A percentile compares a stretch with the other conserved stretches of the same genome.
phyloP scores from a whole-genome alignment of 1,140 invertebrate species.

The Trichonephila clavata region DNA sequence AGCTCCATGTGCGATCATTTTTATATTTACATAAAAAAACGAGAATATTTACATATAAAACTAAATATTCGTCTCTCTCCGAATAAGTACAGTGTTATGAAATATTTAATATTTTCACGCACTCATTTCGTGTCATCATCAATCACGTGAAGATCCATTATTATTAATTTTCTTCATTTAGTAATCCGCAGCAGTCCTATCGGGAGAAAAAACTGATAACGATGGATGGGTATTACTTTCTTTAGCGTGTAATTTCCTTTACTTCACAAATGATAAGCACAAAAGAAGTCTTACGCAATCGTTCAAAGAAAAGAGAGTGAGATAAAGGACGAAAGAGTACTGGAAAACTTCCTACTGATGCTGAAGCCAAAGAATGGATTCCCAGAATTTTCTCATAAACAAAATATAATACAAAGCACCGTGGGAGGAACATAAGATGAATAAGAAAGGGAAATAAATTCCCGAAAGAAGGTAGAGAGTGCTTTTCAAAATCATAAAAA shows the following conservation, averaged over 20 bases:
- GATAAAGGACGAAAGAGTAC: slow-evolving; percentile 38
- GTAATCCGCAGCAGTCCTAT: too few relatives aligned
- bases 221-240: too few relatives aligned
- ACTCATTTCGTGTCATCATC: too few relatives aligned
- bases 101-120: too few relatives aligned
- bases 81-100: too few relatives aligned
- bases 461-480: slow-evolving; percentile 50
- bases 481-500: slow-evolving; percentile 71
- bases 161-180: too few relatives aligned
- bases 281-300: background rate
- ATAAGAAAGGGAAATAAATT: slow-evolving; percentile 38
- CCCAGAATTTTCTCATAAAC: slow-evolving; percentile 48
- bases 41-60: too few relatives aligned
- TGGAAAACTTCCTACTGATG: slow-evolving; percentile 12
- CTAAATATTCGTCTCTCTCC: too few relatives aligned
- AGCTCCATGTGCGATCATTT: too few relatives aligned
- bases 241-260: background rate
- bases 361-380: slow-evolving; percentile 54
- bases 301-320: background rate
- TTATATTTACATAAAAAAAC: too few relatives aligned
- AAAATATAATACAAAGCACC: slow-evolving; percentile 22
- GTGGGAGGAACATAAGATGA: slow-evolving; percentile 3
- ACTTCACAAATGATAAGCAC: background rate
- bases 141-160: too few relatives aligned
- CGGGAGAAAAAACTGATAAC: too few relatives aligned